phyloP scores from a whole-genome alignment of 2,113 vertebrate genomes.

The Psettodes erumei region DNA sequence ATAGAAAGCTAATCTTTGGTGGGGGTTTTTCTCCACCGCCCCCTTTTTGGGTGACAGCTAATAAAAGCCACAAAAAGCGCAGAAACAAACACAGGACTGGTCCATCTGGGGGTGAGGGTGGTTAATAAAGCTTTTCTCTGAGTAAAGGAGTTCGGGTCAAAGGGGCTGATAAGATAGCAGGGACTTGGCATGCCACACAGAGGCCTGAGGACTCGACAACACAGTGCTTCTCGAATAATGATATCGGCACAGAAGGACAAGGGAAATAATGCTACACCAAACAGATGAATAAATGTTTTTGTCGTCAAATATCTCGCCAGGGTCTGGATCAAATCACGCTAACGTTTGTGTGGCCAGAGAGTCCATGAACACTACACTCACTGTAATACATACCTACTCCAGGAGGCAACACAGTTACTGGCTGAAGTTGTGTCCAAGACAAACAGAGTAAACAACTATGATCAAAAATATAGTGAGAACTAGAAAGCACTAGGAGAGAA shows the following conservation, averaged over 20 bases:
- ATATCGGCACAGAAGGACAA: constrained; percentile 16
- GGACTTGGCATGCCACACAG: constrained; percentile 13
- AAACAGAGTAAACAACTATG: constrained; percentile 49
- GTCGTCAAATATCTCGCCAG: constrained; percentile 19
- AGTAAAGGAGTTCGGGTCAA: constrained; percentile 18
- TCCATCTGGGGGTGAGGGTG: constrained; percentile 3
- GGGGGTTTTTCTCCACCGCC: neutral
- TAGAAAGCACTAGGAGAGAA: constrained; percentile 7
- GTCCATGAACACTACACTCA: constrained; percentile 22
- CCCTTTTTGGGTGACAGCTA: constrained; percentile 27
- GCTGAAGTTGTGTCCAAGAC: constrained; percentile 42
- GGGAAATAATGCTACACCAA: constrained; percentile 34
- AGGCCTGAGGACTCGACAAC: constrained; percentile 21
- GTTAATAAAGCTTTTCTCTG: constrained; percentile 33
- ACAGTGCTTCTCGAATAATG: constrained; percentile 6
- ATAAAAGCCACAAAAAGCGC: constrained; percentile 49
- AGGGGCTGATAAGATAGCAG: constrained; percentile 22
- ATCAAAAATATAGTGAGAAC: constrained; percentile 33
- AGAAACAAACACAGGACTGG: constrained; percentile 34
- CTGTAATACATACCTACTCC: constrained; percentile 41
- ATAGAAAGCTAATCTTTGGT: constrained; percentile 49
- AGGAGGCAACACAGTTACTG: constrained; percentile 20
- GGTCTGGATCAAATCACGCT: constrained; percentile 29
- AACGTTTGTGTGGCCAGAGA: constrained; percentile 3
- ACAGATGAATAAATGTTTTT: constrained; percentile 19